Percentiles rank a stretch among this genome's conserved stretches.
These are phyloP conservation scores for Isurus oxyrinchus DNA, from an alignment of 2,113 vertebrate genomes.

Conservation along the genomic window DNA sequence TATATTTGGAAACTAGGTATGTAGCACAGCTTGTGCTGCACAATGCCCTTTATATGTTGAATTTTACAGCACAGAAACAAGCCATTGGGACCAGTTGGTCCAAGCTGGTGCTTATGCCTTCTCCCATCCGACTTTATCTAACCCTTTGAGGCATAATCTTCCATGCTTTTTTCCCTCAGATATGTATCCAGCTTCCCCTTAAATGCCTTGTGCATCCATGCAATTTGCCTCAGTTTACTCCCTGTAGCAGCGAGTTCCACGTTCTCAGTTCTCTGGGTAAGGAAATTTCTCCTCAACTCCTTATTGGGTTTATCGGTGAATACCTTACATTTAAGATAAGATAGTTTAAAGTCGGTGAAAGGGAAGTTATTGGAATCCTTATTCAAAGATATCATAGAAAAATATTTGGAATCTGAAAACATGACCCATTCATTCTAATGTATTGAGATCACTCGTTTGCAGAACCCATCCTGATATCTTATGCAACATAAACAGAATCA, in stretches of 20 bases:
- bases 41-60: background rate
- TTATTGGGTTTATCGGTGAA: background rate
- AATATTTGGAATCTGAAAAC: background rate
- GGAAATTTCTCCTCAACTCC: background rate
- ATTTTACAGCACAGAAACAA: background rate
- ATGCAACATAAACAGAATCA: background rate
- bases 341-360: background rate
- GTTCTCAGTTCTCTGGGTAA: background rate
- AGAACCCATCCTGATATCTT: background rate
- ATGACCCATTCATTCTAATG: background rate
- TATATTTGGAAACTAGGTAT: background rate
- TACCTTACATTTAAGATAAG: background rate
- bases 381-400: background rate
- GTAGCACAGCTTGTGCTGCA: background rate
- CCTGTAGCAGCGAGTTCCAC: background rate
- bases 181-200: background rate
- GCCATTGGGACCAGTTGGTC: background rate
- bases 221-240: background rate
- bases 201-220: background rate
- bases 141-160: background rate
- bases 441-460: background rate
- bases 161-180: background rate
- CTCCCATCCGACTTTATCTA: background rate
- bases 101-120: background rate
- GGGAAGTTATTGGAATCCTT: background rate